Percentiles rank a stretch among this genome's conserved stretches.
These are phyloP conservation scores for Volucella bombylans DNA, from an alignment of 2,888 invertebrate species.

Conservation along the genomic window DNA sequence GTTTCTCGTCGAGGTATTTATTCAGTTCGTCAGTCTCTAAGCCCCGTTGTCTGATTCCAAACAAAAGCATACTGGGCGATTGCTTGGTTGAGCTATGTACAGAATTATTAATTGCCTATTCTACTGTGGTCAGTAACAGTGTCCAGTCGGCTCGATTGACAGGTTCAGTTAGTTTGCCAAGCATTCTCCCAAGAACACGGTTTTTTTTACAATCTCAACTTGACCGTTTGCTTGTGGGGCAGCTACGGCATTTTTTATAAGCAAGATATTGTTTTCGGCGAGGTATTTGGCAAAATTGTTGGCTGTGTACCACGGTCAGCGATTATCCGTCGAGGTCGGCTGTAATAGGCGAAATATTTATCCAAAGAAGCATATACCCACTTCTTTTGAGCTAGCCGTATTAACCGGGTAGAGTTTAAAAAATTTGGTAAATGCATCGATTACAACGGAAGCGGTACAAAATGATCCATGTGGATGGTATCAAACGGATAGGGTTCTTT, in stretches of 20 bases:
- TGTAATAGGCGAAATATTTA: slow-evolving; percentile 61
- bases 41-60: not conserved
- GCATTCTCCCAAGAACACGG: too few species aligned
- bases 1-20: too few species aligned
- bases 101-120: too few species aligned
- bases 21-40: too few species aligned
- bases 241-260: not conserved
- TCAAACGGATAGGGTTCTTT: slow-evolving; percentile 41
- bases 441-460: slow-evolving; percentile 79
- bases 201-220: not conserved
- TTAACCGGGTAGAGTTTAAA: too few species aligned
- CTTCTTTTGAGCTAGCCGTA: slow-evolving; percentile 20
- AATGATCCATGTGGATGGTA: slow-evolving; percentile 80
- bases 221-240: not conserved
- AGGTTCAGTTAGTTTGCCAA: too few species aligned
- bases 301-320: slow-evolving; percentile 14
- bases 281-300: slow-evolving; percentile 12
- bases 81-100: too few species aligned
- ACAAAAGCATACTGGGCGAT: slow-evolving; percentile 1
- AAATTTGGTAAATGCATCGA: slow-evolving; percentile 47
- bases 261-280: slow-evolving; percentile 11
- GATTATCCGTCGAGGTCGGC: slow-evolving; percentile 47
- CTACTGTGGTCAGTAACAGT: too few species aligned
- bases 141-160: too few species aligned
- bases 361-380: slow-evolving; percentile 50